These are phyloP conservation scores for Zoanthus sociatus DNA, from an alignment of 92 coral and sea anemone genomes.

Conservation along the genomic window DNA sequence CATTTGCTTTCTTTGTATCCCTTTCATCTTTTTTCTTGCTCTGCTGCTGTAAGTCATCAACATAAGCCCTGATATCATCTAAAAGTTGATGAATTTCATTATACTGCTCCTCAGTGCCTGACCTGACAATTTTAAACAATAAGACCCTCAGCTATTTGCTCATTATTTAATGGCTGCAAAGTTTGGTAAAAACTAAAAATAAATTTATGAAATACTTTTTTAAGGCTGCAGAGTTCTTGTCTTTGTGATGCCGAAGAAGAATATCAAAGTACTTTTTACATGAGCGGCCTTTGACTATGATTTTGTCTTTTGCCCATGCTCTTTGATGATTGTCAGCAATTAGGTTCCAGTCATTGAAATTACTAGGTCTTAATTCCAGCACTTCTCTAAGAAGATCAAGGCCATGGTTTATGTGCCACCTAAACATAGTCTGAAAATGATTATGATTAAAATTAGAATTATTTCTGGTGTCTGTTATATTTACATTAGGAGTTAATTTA, in stretches of 20 bases:
- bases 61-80: constrained; percentile 63
- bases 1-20: constrained; percentile 54
- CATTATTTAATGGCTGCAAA: constrained; percentile 49
- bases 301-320: constrained; percentile 1
- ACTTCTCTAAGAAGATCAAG: constrained; percentile 66
- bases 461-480: neutral
- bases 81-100: constrained; percentile 70
- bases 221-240: neutral
- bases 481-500: neutral
- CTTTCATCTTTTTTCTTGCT: constrained; percentile 54
- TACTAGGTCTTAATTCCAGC: constrained; percentile 51
- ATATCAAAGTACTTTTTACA: neutral
- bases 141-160: constrained; percentile 60
- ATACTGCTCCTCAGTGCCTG: constrained; percentile 79
- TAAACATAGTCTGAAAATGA: constrained; percentile 62
- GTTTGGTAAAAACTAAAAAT: constrained; percentile 50
- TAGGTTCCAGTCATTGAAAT: constrained; percentile 58
- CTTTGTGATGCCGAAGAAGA: neutral
- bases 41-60: constrained; percentile 64
- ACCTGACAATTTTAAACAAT: constrained; percentile 58
- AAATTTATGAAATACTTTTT: constrained; percentile 35
- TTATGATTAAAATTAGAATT: constrained; percentile 11
- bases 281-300: constrained; percentile 8
- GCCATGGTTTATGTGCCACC: constrained; percentile 72
- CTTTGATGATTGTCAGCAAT: constrained; percentile 58